Evolutionary conservation across 2,113 vertebrate genomes (phyloP), one percentile per base, ranked within the genome.

Genomic region (Rostratula benghalensis): DNA sequence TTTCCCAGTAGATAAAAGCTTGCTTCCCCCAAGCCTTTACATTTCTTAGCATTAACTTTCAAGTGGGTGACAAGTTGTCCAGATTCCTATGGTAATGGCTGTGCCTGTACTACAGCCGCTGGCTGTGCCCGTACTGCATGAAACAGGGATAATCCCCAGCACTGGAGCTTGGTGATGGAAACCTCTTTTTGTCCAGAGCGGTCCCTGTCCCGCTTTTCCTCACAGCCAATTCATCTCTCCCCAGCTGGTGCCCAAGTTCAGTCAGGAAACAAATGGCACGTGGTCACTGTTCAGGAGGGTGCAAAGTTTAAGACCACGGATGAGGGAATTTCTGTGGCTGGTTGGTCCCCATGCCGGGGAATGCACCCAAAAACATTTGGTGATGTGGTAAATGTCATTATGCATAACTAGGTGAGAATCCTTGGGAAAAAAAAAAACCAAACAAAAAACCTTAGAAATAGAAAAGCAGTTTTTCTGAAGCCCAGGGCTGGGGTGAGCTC

Each of bases 161-260:
- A 45, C 9, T 3, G 6, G 14, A 78, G 37, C 74, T 84, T 65
- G 21, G 35, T 10, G 50, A 41, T 28, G 1, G 3, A 51, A 78
- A 41, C 28, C 1, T 0, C n/a, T 74, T 13, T 20, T 21, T 39
- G 17, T 25, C 35, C 7, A 2, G 41, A 67, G 35, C 0, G 0
- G 10, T 61, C 31, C 31, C 46, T 37, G 6, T 48, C 28, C 14
- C 54, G 39, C n/a, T 69, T 78, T 65, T 74, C 41, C 17, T 89
- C 20, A 37, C 60, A 43, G 3, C 9, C 41, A n/a, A 28, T 69
- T 67, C 33, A 30, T 39, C 1, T 41, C 31, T 28, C 61, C 28
- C 64, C 22, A n/a, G 15, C 12, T 39, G 31, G 41, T 89, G 43
- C 48, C 56, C 31, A 80, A 45, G 31, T 33, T 56, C 56, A 28